A percentile compares a stretch with the other conserved stretches of the same genome.
These are phyloP conservation scores for Spatulosminthurus flaviceps DNA, from an alignment of 2,888 invertebrate genomes.

Conservation along the genomic window DNA sequence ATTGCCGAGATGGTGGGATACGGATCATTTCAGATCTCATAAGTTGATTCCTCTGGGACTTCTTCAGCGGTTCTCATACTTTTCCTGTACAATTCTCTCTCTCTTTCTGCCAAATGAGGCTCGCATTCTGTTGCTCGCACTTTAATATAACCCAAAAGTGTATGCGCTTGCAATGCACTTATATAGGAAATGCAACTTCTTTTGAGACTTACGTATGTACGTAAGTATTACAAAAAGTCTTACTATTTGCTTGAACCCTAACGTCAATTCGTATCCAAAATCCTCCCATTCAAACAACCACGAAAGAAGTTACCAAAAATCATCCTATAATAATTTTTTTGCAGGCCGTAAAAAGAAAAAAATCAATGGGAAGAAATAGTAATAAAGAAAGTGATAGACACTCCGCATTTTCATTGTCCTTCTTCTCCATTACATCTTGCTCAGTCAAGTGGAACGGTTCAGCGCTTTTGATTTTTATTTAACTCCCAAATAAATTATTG, in stretches of 20 bases:
- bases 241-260: neutral
- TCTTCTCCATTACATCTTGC: constrained; percentile 21
- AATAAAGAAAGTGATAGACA: constrained; percentile 15
- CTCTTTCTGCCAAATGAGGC: constrained; percentile 20
- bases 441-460: constrained; percentile 43
- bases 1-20: constrained; percentile 50
- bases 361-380: constrained; percentile 28
- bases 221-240: no score
- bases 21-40: constrained; percentile 56
- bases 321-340: constrained; percentile 11
- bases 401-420: constrained; percentile 4
- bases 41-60: constrained; percentile 53
- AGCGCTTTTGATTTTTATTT: constrained; percentile 51
- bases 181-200: no score
- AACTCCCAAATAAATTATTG: constrained; percentile 35
- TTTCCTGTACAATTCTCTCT: constrained; percentile 20
- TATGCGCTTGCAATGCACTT: no score
- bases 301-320: constrained; percentile 18
- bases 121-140: constrained; percentile 21
- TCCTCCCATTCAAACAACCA: constrained; percentile 14
- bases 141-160: neutral
- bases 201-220: no score
- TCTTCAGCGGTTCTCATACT: constrained; percentile 31
- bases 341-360: neutral
- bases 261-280: constrained; percentile 1